These are phyloP conservation scores for Netelia fuscicornis DNA, from an alignment of 2,888 invertebrate species.

Conservation along the genomic window DNA sequence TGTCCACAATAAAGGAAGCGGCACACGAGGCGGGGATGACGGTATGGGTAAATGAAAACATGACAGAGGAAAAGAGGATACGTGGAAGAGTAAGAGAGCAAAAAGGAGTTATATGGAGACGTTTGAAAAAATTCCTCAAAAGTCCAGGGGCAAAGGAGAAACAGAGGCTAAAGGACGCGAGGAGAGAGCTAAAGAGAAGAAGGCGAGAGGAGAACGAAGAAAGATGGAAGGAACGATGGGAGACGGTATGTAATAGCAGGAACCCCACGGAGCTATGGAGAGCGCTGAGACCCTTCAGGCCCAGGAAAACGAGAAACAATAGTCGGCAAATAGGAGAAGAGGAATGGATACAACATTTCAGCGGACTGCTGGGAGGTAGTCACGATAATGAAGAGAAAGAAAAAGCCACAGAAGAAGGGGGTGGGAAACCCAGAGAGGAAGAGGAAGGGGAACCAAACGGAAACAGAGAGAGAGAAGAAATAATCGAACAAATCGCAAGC, in stretches of 20 bases:
- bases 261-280: background rate
- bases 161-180: background rate
- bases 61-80: background rate
- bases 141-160: background rate
- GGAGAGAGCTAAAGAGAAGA: background rate
- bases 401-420: background rate
- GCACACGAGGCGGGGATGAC: background rate
- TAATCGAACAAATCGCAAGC: background rate
- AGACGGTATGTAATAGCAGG: background rate
- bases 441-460: background rate
- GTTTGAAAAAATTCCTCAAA: background rate
- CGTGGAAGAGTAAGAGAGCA: background rate
- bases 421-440: too few species aligned
- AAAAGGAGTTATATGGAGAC: background rate
- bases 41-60: background rate
- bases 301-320: background rate
- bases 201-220: background rate
- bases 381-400: background rate
- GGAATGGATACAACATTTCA: conserved; percentile 5
- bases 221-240: background rate
- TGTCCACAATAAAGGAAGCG: background rate
- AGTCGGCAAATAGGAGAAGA: background rate
- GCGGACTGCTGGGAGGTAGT: background rate
- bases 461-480: background rate
- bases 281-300: background rate